phyloP scores from a whole-genome alignment of 2,797 vertebrate species.

The Enteromius fasciolatus region DNA sequence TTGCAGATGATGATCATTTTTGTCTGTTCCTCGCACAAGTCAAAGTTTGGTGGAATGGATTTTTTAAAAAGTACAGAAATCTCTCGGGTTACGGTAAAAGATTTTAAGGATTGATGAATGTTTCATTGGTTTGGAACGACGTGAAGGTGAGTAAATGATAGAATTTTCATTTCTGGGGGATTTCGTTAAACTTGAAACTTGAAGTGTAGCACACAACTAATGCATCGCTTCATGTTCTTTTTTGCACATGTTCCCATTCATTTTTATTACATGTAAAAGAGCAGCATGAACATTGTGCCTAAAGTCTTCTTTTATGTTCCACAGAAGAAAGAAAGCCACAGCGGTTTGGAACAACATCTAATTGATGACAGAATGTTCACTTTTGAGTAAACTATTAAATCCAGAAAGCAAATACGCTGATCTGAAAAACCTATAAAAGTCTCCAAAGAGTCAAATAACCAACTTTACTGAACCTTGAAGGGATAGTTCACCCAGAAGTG shows the following conservation, averaged over 20 bases:
- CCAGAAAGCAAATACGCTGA: not conserved
- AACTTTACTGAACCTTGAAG: not conserved
- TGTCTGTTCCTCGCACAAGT: not conserved
- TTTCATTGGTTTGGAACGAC: too few species aligned
- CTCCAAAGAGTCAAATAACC: not conserved
- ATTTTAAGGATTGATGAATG: too few species aligned
- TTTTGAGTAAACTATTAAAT: constrained; percentile 2
- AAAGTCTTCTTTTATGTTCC: constrained; percentile 4
- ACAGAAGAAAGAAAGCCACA: not conserved
- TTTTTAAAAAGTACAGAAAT: too few species aligned
- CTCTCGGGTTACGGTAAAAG: too few species aligned
- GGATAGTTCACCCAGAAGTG: not conserved
- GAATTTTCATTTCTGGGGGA: too few species aligned
- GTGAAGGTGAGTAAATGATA: too few species aligned
- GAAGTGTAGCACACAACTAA: not conserved
- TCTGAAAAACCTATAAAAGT: not conserved
- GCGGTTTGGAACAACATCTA: not conserved
- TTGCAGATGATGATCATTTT: not conserved
- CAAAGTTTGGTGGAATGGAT: too few species aligned
- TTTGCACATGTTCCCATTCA: not conserved
- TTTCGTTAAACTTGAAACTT: not conserved
- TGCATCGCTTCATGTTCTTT: not conserved
- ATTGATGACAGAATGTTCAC: not conserved
- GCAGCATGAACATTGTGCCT: not conserved
- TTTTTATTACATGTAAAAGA: constrained; percentile 6